Evolutionary conservation across 1,140 invertebrate species (phyloP).

Genomic region (Trichomalopsis sarcophagae): DNA sequence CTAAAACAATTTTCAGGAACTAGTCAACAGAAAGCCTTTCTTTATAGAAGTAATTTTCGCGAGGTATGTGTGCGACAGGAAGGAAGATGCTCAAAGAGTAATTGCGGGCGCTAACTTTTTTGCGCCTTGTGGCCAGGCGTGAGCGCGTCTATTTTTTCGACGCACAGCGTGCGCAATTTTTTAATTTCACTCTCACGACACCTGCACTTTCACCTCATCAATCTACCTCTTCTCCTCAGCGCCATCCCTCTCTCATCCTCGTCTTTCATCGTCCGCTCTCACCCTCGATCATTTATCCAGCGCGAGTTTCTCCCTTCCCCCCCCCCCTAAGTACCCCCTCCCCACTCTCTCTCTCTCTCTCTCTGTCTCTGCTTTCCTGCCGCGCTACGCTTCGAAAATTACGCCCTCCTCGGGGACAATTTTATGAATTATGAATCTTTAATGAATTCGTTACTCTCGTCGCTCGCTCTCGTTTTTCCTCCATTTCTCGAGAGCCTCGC

Average conservation of each 20-base stretch:
- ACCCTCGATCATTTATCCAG: conserved; percentile 58
- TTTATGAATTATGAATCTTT: conserved; percentile 53
- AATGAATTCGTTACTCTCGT: conserved; percentile 44
- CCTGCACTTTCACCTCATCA: conserved; percentile 56
- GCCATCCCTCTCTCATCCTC: conserved; percentile 35
- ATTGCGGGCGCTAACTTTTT: conserved; percentile 54
- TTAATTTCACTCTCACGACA: conserved; percentile 54
- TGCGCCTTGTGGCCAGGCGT: conserved; percentile 20
- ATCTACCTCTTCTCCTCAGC: conserved; percentile 40
- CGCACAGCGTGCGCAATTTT: conserved; percentile 51
- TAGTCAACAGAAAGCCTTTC: too few relatives aligned
- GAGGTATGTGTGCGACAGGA: background rate
- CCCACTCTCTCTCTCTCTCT: too few relatives aligned
- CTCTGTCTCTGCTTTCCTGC: conserved; percentile 20
- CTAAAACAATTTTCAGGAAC: too few relatives aligned
- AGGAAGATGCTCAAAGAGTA: conserved; percentile 48
- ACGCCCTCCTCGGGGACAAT: conserved; percentile 38
- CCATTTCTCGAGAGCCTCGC: background rate
- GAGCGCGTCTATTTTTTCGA: conserved; percentile 47
- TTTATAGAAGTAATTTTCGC: too few relatives aligned
- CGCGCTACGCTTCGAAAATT: conserved; percentile 41
- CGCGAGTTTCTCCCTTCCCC: conserved; percentile 43
- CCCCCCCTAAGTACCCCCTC: background rate
- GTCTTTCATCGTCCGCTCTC: conserved; percentile 46
- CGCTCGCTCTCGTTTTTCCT: background rate